Conservation (phyloP, 2,888 invertebrate genomes). For the Eupithecia dodoneata region DNA sequence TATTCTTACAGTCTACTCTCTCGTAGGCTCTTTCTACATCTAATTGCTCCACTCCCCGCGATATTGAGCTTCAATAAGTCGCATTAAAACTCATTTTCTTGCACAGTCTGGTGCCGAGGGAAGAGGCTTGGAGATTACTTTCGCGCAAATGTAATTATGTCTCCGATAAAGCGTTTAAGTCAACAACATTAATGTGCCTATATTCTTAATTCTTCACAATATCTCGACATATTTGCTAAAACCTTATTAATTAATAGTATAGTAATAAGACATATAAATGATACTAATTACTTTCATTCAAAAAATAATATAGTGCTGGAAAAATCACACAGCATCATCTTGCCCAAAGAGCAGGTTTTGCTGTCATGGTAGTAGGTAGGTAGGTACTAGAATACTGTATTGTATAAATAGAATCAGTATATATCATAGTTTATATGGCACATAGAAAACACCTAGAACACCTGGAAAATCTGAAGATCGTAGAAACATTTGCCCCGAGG, state of each 20-base stretch:
- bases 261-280: background rate
- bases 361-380: too few species aligned
- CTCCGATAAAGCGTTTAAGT: slow-evolving; percentile 24
- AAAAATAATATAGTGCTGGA: background rate
- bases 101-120: background rate
- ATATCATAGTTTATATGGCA: too few species aligned
- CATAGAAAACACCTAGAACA: too few species aligned
- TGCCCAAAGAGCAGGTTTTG: too few species aligned
- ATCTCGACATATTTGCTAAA: background rate
- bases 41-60: background rate
- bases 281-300: background rate
- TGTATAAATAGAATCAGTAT: too few species aligned
- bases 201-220: background rate
- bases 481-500: too few species aligned
- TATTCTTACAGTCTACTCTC: background rate
- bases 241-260: background rate
- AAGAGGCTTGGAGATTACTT: slow-evolving; percentile 11
- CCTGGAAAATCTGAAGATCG: too few species aligned
- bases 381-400: too few species aligned
- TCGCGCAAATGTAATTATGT: slow-evolving; percentile 36
- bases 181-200: background rate
- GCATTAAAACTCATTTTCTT: background rate
- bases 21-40: background rate
- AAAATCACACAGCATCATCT: too few species aligned
- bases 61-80: background rate